Base-by-base conservation (phyloP, 2,797 vertebrate species). In the Rallus crepitans region DNA sequence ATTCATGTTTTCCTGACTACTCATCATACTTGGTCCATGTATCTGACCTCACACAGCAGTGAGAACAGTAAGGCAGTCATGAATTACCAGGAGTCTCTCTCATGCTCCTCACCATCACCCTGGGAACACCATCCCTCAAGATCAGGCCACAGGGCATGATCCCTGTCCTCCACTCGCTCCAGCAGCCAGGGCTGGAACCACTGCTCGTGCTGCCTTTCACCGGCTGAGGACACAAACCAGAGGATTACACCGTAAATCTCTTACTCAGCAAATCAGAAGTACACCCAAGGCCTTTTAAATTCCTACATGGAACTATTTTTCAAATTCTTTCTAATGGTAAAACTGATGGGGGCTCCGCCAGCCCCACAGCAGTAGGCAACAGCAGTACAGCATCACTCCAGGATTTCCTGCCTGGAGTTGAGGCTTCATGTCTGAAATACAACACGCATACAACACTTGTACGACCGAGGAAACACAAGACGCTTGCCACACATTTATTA, bases 361-460 rank as follows among this genome's bases (percentile, higher is more conserved):
- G 82, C 48, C 28, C 68, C 68, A 27, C 71, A 69, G 89, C 53
- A 88, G 80, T 28, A 84, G 87, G 79, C 59, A 85, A 23, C 31
- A 35, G 60, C 56, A 61, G 85, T 16, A 57, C 69, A 50, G 78
- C 25, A 90, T 77, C 91, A 61, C 87, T 94, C 56, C 63, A 94
- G 88, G 90, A 95, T 96, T 94, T 95, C 92, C 92, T 89, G 94
- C 71, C 94, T 95, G 83, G 92, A 95, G 77, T 87, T 83, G 6
- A 75, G 78, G 93, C 86, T 94, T 77, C 86, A 68, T 3, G 12
- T 90, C 93, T 96, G 89, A 93, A 97, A 92, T 92, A 94, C 94
- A 92, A 78, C 83, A 45, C 78, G 75, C 42, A 87, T 48, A 53
- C 80, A 73, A 59, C 79, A 73, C 68, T 89, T 76, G 88, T 85